These are phyloP conservation scores for Tetrax tetrax DNA, from an alignment of 2,113 vertebrate genomes.

Conservation along the genomic window DNA sequence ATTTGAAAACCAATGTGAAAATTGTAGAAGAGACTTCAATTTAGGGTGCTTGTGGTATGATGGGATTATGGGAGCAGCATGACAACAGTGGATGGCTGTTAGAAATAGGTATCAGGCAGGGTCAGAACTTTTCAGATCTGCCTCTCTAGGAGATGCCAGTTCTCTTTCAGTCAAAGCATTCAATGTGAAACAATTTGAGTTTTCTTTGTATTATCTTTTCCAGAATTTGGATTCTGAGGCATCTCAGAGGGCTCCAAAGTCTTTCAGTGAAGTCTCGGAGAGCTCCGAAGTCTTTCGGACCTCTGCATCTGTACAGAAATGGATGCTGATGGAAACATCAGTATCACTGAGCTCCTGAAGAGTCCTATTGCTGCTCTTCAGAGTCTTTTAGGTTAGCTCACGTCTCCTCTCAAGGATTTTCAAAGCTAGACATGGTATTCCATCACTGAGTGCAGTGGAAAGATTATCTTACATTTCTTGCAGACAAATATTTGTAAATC, in stretches of 20 bases:
- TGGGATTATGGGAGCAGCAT: background rate
- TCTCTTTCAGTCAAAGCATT: background rate
- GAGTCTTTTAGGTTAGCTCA: background rate
- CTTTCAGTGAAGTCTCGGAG: background rate
- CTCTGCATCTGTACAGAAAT: background rate
- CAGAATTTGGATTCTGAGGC: background rate
- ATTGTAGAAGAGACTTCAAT: background rate
- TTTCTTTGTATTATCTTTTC: background rate
- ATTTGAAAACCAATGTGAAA: background rate
- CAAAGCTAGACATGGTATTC: background rate
- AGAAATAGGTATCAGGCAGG: background rate
- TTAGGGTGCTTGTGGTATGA: background rate
- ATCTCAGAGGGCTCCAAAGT: background rate
- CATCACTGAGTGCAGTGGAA: background rate
- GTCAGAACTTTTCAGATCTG: background rate
- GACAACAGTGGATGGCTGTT: background rate
- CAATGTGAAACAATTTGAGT: background rate
- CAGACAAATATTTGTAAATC: background rate
- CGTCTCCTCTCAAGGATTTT: background rate
- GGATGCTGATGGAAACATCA: background rate
- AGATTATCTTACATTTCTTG: background rate
- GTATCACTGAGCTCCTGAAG: background rate
- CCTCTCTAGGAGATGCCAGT: background rate
- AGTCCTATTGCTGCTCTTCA: background rate
- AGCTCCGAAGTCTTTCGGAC: background rate